These are phyloP conservation scores for Pseudomyrmex gracilis DNA, from an alignment of 1,140 invertebrate genomes.

Conservation along the genomic window DNA sequence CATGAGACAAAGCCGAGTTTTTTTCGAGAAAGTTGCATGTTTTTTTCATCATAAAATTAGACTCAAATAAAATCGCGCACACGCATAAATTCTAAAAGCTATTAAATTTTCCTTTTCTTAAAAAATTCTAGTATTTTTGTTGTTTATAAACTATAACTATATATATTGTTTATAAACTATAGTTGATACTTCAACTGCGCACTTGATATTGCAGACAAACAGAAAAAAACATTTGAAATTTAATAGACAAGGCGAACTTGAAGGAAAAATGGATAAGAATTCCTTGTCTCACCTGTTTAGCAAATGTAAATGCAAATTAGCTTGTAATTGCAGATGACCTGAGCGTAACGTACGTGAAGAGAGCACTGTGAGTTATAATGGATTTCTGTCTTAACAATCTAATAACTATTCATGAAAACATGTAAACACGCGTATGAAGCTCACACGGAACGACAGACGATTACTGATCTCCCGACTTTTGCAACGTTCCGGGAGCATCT, in stretches of 20 bases:
- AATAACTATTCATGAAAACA: constrained; percentile 13
- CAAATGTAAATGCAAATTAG: background rate
- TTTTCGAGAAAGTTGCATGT: background rate
- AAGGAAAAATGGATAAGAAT: background rate
- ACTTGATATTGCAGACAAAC: too few relatives aligned
- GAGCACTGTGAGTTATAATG: background rate
- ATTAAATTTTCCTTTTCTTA: background rate
- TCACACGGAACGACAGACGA: constrained; percentile 49
- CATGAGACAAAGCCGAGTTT: background rate
- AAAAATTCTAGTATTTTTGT: background rate
- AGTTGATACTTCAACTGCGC: too few relatives aligned
- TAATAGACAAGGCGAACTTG: background rate
- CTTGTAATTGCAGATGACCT: background rate
- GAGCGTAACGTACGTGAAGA: background rate
- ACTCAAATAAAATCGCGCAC: background rate
- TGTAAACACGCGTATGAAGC: constrained; percentile 38
- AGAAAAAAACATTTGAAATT: background rate
- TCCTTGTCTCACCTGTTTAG: background rate
- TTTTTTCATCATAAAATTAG: background rate
- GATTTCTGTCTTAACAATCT: background rate
- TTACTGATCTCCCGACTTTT: constrained; percentile 62
- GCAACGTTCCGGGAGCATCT: constrained; percentile 67
- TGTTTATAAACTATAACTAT: too few relatives aligned
- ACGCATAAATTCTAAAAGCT: background rate
- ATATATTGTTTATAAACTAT: too few relatives aligned